phyloP scores from a whole-genome alignment of 2,888 invertebrate genomes.

The Hedya salicella region DNA sequence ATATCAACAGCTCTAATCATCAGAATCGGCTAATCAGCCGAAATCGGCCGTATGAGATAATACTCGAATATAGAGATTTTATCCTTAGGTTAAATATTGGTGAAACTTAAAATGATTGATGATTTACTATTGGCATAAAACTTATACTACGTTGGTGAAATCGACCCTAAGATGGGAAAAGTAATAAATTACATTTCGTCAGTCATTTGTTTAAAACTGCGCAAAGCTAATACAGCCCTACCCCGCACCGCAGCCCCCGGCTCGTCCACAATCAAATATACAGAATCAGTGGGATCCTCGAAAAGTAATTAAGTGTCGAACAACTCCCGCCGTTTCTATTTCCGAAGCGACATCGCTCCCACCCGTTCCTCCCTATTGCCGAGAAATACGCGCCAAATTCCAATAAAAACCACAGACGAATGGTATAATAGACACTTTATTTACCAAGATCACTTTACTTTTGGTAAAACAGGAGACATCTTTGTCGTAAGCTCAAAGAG shows the following conservation, averaged over 20 bases:
- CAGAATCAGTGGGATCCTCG: slow-evolving; percentile 30
- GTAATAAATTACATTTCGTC: slow-evolving; percentile 16
- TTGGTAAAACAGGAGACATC: neutral
- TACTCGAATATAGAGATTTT: no score
- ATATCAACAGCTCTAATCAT: no score
- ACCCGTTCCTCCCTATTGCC: neutral
- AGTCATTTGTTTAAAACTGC: slow-evolving; percentile 3
- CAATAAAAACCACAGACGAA: slow-evolving; percentile 9
- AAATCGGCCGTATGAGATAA: no score
- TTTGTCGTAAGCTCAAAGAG: neutral
- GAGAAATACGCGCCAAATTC: slow-evolving; percentile 16
- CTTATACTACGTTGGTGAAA: no score
- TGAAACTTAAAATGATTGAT: no score
- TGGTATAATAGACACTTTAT: slow-evolving; percentile 34
- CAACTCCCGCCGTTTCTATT: slow-evolving; percentile 42
- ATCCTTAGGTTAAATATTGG: no score
- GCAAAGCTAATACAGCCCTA: neutral
- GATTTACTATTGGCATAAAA: no score
- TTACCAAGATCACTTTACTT: slow-evolving; percentile 9
- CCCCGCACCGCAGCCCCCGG: neutral
- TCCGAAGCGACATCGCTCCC: slow-evolving; percentile 26
- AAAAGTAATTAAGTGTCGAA: slow-evolving; percentile 43
- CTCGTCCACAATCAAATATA: slow-evolving; percentile 29
- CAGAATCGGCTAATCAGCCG: no score
- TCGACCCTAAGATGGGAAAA: no score